These are phyloP conservation scores for Megaceryle alcyon DNA, from an alignment of 2,797 vertebrate genomes.

Conservation along the genomic window DNA sequence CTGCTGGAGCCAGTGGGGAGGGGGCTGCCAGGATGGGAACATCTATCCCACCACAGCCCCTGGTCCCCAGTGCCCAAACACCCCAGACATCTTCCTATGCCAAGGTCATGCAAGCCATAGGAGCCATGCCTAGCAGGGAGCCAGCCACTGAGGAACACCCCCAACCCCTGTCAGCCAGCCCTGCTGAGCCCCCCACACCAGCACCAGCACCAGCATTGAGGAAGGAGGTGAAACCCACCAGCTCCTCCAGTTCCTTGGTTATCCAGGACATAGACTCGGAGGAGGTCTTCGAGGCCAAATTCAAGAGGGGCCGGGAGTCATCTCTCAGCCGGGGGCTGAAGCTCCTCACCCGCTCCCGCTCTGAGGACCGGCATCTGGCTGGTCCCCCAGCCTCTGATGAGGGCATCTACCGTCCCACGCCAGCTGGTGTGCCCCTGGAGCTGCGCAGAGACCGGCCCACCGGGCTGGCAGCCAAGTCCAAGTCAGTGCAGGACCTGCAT, in stretches of 20 bases:
- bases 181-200: accelerated
- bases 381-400: slow-evolving; percentile 78
- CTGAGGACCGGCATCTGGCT: slow-evolving; percentile 85
- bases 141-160: background rate
- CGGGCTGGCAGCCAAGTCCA: slow-evolving; percentile 87
- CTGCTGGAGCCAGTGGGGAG: background rate
- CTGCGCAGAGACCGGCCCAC: slow-evolving; percentile 74
- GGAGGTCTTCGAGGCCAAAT: slow-evolving; percentile 94
- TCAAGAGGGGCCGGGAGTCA: slow-evolving; percentile 90
- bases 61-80: background rate
- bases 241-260: slow-evolving; percentile 65
- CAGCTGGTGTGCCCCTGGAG: slow-evolving; percentile 89
- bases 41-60: background rate
- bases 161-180: background rate
- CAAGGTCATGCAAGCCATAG: slow-evolving; percentile 92
- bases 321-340: slow-evolving; percentile 90
- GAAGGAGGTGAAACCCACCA: background rate
- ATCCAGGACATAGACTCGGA: slow-evolving; percentile 92
- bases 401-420: slow-evolving; percentile 92
- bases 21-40: background rate
- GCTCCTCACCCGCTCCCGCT: slow-evolving; percentile 88
- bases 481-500: slow-evolving; percentile 92
- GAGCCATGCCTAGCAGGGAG: slow-evolving; percentile 63
- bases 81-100: slow-evolving; percentile 87
- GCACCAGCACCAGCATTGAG: background rate